phyloP scores from a whole-genome alignment of 2,888 invertebrate species.

The Amaurobius ferox region DNA sequence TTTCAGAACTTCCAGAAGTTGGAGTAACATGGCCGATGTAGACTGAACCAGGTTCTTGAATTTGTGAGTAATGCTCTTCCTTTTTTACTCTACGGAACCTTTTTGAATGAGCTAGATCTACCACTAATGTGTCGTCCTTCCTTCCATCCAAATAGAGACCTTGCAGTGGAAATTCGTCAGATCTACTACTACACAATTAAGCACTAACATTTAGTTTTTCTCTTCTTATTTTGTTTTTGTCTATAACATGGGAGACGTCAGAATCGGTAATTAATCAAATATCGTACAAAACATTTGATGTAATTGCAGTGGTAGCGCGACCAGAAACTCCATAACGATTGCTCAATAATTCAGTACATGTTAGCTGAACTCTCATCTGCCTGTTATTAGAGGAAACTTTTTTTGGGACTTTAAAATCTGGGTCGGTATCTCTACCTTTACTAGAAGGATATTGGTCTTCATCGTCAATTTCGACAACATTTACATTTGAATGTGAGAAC shows the following conservation, averaged over 20 bases:
- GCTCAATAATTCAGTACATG: slow-evolving; percentile 18
- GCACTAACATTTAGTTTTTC: slow-evolving; percentile 24
- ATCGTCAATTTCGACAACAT: too few relatives aligned
- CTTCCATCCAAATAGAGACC: too few relatives aligned
- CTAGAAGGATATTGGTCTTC: background rate
- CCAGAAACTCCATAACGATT: slow-evolving; percentile 18
- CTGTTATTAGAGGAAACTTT: background rate
- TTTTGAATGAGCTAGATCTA: too few relatives aligned
- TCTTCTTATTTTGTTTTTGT: slow-evolving; percentile 22
- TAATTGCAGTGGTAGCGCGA: slow-evolving; percentile 2
- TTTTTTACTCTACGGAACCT: too few relatives aligned
- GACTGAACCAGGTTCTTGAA: slow-evolving; percentile 4
- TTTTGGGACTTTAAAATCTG: background rate
- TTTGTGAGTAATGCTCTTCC: background rate
- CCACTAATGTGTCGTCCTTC: too few relatives aligned
- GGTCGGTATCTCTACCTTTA: background rate
- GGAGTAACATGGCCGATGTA: too few relatives aligned
- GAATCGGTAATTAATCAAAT: background rate
- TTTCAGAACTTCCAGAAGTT: background rate
- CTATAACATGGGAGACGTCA: slow-evolving; percentile 9
- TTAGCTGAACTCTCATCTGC: too few relatives aligned
- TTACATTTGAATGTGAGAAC: too few relatives aligned
- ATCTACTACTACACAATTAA: slow-evolving; percentile 23
- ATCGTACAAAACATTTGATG: slow-evolving; percentile 24
- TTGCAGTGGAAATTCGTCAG: too few relatives aligned